Base-by-base conservation (phyloP, 1,140 invertebrate species). In the Drosophila setifemur region DNA sequence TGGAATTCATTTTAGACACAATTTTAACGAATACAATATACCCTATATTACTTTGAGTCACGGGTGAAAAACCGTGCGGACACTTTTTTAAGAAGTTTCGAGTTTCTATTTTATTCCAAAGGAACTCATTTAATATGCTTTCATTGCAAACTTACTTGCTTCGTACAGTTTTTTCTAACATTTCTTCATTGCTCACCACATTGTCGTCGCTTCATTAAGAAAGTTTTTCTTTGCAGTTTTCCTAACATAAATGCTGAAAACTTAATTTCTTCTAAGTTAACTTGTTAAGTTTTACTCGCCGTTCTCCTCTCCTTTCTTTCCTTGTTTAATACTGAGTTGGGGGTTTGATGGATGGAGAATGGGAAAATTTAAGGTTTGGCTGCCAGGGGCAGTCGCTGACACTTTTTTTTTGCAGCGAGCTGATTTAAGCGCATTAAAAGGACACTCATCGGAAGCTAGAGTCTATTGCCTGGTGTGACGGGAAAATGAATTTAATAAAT, bases 201-300 rank as follows among this genome's bases (percentile, higher is more conserved):
- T 86, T 83, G 79, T 83, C 79, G 54, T 79, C 81, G 79, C 68
- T 83, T 83, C 79, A 83, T 83, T 86, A 83, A 79, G 74, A 85
- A 83, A 83, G 74, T 83, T 83, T 83, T 83, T 74, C 81, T 79
- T 74, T 79, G 79, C 77, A 85, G 81, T 86, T 85, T 85, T 85
- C 52, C 79, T 85, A 79, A 70, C 79, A 85, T 83, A 83, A 83
- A 83, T 73, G 79, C 70, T 85, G 79, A 83, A 83, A 83, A 86
- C 79, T 83, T 83, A 85, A 83, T 83, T 83, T 83, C 74, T 83
- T 49, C 81, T 83, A 85, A 83, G 81, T 83, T 81, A 83, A 83
- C 79, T 83, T 83, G 79, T 79, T 85, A 83, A 85, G 79, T 85
- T 86, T 79, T 72, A 53, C 74, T 42, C 37, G 26, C 16, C 19